Percentiles rank a stretch among this genome's conserved stretches.
Conservation (phyloP, 2,113 vertebrate species). For the Heloderma charlesbogerti region DNA sequence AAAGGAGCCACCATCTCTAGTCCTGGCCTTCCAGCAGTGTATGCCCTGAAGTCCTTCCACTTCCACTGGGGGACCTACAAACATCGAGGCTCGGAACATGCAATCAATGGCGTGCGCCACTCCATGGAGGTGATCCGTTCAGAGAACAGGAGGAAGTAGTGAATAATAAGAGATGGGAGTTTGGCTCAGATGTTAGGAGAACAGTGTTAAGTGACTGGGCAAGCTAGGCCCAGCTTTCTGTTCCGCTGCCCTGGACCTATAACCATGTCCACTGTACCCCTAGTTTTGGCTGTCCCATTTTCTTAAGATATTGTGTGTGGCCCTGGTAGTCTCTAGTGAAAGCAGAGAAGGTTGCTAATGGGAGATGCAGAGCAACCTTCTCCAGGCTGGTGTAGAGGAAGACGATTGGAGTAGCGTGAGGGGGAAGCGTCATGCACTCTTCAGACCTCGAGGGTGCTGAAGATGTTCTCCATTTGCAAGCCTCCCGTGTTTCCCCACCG, state of each 20-base stretch:
- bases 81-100: constrained; percentile 75
- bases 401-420: neutral
- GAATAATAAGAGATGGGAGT: neutral
- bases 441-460: too few relatives aligned
- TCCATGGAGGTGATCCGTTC: constrained; percentile 74
- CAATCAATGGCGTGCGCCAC: constrained; percentile 60
- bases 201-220: neutral
- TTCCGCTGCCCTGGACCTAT: neutral
- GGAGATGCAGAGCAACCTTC: too few relatives aligned
- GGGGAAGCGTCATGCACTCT: too few relatives aligned
- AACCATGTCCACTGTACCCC: fast-evolving
- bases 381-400: neutral
- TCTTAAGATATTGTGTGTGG: neutral
- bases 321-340: neutral
- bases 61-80: constrained; percentile 74
- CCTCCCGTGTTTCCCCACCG: too few relatives aligned
- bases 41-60: constrained; percentile 69
- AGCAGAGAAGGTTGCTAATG: neutral
- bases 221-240: neutral
- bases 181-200: neutral
- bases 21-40: constrained; percentile 65
- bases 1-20: constrained; percentile 23
- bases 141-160: neutral
- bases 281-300: neutral
- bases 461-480: too few relatives aligned